phyloP scores from a whole-genome alignment of 2,113 vertebrate genomes.

The Dasyurus viverrinus region DNA sequence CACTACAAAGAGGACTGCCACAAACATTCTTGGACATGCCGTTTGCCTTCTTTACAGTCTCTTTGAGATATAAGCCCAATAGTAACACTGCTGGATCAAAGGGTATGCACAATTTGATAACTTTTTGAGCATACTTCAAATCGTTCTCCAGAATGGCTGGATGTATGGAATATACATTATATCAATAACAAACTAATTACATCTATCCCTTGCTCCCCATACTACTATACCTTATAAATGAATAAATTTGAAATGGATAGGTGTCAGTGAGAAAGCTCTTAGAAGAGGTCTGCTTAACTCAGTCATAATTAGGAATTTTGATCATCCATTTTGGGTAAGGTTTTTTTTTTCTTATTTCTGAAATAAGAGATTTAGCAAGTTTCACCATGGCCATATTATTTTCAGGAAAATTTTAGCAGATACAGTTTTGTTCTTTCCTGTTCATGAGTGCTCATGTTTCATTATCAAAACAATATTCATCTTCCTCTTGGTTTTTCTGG shows the following conservation, averaged over 20 bases:
- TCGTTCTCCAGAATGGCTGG: too few species aligned
- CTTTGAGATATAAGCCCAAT: too few species aligned
- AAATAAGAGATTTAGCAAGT: neutral
- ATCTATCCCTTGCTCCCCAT: neutral
- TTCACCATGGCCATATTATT: neutral
- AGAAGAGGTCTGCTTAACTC: neutral
- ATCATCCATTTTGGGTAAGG: neutral
- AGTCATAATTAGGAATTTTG: neutral
- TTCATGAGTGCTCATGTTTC: neutral
- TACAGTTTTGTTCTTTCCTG: neutral
- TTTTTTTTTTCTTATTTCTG: neutral
- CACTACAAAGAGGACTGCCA: too few species aligned
- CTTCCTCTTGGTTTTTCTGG: neutral
- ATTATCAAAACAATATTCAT: neutral
- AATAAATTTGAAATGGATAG: neutral
- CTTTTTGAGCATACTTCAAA: too few species aligned
- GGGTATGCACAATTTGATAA: too few species aligned
- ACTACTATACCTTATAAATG: neutral
- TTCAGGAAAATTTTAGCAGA: neutral
- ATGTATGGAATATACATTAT: neutral
- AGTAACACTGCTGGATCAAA: too few species aligned
- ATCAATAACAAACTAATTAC: neutral
- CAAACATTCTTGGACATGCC: too few species aligned
- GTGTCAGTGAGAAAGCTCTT: neutral
- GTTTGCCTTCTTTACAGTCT: too few species aligned